Conservation (phyloP, 2,888 invertebrate species). For the Ormyrus labotus region DNA sequence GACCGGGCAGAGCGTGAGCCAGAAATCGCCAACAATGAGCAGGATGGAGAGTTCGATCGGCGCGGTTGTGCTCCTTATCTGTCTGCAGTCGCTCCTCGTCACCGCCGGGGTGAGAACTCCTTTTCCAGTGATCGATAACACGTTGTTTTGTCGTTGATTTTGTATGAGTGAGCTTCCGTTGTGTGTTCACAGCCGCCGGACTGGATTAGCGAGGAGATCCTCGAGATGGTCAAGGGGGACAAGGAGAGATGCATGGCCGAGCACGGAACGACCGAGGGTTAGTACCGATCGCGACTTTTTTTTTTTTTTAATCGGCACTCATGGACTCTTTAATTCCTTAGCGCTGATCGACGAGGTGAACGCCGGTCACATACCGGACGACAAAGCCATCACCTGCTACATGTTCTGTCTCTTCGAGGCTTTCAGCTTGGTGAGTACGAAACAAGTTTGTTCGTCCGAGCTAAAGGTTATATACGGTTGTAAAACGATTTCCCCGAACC, state of each 20-base stretch:
- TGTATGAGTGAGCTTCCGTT: too few relatives aligned
- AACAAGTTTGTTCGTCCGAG: too few relatives aligned
- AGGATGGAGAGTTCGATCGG: constrained; percentile 7
- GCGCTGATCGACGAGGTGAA: constrained; percentile 67
- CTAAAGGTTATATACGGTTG: too few relatives aligned
- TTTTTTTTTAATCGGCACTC: too few relatives aligned
- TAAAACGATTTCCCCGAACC: background rate
- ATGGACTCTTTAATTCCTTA: constrained; percentile 42
- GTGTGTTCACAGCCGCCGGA: constrained; percentile 66
- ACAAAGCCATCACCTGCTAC: constrained; percentile 69
- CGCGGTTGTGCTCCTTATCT: background rate
- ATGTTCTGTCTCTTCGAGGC: constrained; percentile 70
- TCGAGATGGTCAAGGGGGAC: constrained; percentile 68
- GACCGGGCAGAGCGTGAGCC: too few relatives aligned
- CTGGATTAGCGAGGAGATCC: constrained; percentile 68
- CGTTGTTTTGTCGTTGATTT: too few relatives aligned
- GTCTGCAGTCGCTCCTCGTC: constrained; percentile 23
- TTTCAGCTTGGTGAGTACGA: constrained; percentile 68
- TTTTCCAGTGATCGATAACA: background rate
- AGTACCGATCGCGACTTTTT: background rate
- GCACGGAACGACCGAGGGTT: constrained; percentile 70
- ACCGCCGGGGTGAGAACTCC: constrained; percentile 37
- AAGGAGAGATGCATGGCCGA: constrained; percentile 70
- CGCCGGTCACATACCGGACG: constrained; percentile 63
- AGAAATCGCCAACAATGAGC: background rate